Conservation (phyloP, 2,797 vertebrate genomes). For the Ctenosaura bakeri region DNA sequence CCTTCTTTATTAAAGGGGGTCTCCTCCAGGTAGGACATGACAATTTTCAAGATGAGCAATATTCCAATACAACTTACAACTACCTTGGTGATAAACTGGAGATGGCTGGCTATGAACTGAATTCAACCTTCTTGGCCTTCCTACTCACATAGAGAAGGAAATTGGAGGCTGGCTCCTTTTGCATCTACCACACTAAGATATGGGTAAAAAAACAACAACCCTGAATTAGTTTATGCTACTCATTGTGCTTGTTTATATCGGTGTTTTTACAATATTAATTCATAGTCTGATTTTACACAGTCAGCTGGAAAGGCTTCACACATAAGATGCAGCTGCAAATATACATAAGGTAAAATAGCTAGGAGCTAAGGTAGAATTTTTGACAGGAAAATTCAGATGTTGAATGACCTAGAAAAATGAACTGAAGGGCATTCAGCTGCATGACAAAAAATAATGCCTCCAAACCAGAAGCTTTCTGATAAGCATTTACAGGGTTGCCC, state of each 20-base stretch:
- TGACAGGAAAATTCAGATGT: background rate
- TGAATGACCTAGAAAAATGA: slow-evolving; percentile 14
- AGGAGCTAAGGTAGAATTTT: background rate
- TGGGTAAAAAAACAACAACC: too few species aligned
- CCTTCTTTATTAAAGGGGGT: too few species aligned
- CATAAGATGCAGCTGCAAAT: background rate
- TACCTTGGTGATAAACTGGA: background rate
- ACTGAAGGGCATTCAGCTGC: background rate
- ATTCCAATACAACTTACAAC: background rate
- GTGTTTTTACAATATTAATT: background rate
- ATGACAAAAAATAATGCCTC: background rate
- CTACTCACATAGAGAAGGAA: too few species aligned
- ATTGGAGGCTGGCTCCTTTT: too few species aligned
- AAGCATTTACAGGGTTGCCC: background rate
- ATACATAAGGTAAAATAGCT: background rate
- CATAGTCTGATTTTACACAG: background rate
- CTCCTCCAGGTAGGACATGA: too few species aligned
- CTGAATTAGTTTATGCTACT: background rate
- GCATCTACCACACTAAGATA: too few species aligned
- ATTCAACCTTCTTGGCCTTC: background rate
- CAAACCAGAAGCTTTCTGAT: background rate
- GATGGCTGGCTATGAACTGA: background rate
- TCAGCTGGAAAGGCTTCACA: background rate
- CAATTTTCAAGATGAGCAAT: too few species aligned
- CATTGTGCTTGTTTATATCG: background rate